Conservation (phyloP, 1,140 invertebrate species). For the Bombus fervidus region DNA sequence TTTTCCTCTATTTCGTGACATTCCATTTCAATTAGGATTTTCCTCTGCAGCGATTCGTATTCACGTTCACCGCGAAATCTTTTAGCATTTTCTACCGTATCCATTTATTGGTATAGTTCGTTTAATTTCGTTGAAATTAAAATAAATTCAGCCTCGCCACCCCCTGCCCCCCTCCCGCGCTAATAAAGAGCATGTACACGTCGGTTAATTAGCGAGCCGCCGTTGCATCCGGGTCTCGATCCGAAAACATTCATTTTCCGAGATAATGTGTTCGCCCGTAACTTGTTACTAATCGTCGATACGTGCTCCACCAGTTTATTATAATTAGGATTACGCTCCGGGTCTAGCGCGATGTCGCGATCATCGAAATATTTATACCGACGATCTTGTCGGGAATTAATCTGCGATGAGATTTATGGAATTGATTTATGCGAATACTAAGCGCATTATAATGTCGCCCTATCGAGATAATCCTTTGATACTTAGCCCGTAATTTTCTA, state of each 20-base stretch:
- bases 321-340: conserved; percentile 38
- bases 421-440: conserved; percentile 35
- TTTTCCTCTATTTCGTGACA: too few species aligned
- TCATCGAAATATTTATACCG: conserved; percentile 35
- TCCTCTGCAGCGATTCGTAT: too few species aligned
- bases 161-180: rapidly evolving
- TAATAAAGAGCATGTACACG: conserved; percentile 13
- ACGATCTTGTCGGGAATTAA: conserved; percentile 46
- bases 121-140: conserved; percentile 26
- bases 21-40: too few species aligned
- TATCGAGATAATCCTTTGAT: conserved; percentile 12
- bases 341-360: conserved; percentile 12
- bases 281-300: conserved; percentile 34
- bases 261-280: conserved; percentile 30
- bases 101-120: neutral
- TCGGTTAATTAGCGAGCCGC: conserved; percentile 29
- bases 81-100: neutral
- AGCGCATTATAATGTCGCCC: conserved; percentile 38
- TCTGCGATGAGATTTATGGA: conserved; percentile 31
- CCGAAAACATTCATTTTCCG: conserved; percentile 35
- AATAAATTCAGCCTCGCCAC: neutral
- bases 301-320: conserved; percentile 32
- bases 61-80: neutral
- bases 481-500: conserved; percentile 21
- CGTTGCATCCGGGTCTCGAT: neutral